Evolutionary conservation across 2,888 invertebrate species (phyloP), one percentile per base, ranked within the genome.

Genomic region (Cylloceria caligata): DNA sequence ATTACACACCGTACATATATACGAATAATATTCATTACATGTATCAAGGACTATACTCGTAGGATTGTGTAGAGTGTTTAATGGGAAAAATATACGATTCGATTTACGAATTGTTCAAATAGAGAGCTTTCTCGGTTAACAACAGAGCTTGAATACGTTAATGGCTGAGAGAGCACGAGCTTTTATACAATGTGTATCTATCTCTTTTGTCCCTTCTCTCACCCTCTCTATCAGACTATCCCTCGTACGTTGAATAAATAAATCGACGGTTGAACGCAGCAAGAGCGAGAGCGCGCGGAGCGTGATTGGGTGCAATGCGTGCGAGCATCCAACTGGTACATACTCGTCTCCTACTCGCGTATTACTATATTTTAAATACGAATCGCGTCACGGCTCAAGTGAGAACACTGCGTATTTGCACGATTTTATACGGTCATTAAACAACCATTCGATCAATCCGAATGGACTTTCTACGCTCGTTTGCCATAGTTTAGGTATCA

Each of bases 361-460:
- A 39, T 30, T 1, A 24, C 68, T 52, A 21, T 39, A 79, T 45
- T 57, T 74, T 36, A 34, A 24, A 45, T 65, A 52, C 16, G 64
- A 45, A 55, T 64, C 69, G 67, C 64, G 62, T 77, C 68, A 57
- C 71, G 64, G 65, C 60, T 71, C 60, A 36, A 72, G 65, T 71
- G 67, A 71, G 62, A 74, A 74, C 81, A 77, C 49, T 79, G 82
- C 81, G 84, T 86, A 83, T 88, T 86, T 86, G 83, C 75, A 72
- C 78, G 84, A 87, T 88, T 86, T 88, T 83, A 75, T 82, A 83
- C 83, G 83, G 80, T 79, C 85, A 88, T 88, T 88, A 88, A 88
- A 84, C 86, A 87, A 82, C 85, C 84, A 86, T 88, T 87, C 83
- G 76, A 83, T 80, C 83, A 84, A 88, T 87, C 83, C 81, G 83